phyloP scores from a whole-genome alignment of 2,797 vertebrate species.

The Pseudochirops cupreus region DNA sequence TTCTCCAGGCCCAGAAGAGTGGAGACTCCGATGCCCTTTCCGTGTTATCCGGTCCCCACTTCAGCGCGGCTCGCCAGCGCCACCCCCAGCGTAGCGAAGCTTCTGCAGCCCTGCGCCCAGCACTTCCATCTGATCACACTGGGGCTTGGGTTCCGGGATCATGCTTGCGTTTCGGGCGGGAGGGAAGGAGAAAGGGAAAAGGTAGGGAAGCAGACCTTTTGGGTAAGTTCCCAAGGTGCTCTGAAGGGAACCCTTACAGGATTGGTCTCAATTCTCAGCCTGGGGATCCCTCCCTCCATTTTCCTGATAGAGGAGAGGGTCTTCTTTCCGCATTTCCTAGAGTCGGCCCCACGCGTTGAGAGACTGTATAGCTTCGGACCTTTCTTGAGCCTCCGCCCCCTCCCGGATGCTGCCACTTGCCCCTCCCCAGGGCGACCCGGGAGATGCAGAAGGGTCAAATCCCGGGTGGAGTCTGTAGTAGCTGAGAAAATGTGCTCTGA shows the following conservation, averaged over 20 bases:
- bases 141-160: background rate
- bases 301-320: background rate
- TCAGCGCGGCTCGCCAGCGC: constrained; percentile 93
- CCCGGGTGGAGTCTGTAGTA: background rate
- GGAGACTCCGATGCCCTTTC: background rate
- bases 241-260: background rate
- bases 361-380: background rate
- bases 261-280: background rate
- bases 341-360: background rate
- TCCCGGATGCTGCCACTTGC: background rate
- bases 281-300: background rate
- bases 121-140: background rate
- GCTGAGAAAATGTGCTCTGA: background rate
- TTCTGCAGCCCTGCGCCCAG: constrained; percentile 61
- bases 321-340: background rate
- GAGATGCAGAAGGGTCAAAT: background rate
- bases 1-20: background rate
- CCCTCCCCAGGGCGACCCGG: background rate
- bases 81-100: constrained; percentile 91
- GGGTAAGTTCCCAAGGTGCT: background rate
- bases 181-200: background rate
- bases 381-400: background rate
- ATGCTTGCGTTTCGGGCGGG: background rate
- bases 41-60: constrained; percentile 62
- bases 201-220: background rate